A percentile compares a stretch with the other conserved stretches of the same genome.
These are phyloP conservation scores for Rousettus madagascariensis DNA, from an alignment of 2,797 vertebrate species.

Conservation along the genomic window DNA sequence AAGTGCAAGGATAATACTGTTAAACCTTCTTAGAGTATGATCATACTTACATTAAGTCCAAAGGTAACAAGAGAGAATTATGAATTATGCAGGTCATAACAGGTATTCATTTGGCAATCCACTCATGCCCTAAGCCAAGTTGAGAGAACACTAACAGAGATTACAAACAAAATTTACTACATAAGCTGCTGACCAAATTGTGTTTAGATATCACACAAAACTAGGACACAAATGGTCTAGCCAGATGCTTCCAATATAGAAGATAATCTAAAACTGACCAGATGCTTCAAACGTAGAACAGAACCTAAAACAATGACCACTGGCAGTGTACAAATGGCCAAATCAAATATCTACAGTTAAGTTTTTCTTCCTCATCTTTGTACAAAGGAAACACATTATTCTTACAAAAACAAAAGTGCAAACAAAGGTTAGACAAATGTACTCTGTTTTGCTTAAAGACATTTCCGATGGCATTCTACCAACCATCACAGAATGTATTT, in stretches of 20 bases:
- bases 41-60: constrained; percentile 44
- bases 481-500: neutral
- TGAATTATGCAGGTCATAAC: constrained; percentile 48
- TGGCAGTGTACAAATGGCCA: neutral
- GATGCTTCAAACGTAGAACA: constrained; percentile 47
- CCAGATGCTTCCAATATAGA: constrained; percentile 29
- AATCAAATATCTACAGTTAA: neutral
- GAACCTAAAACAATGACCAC: neutral
- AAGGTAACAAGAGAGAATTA: constrained; percentile 56
- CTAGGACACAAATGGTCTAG: neutral
- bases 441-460: constrained; percentile 18
- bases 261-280: constrained; percentile 34
- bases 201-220: constrained; percentile 48
- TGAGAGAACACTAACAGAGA: constrained; percentile 27
- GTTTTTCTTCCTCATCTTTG: constrained; percentile 22
- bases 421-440: neutral
- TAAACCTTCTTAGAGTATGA: constrained; percentile 40
- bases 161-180: constrained; percentile 41
- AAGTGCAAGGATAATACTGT: neutral
- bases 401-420: constrained; percentile 32
- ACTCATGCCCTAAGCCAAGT: neutral
- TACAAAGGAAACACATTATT: neutral
- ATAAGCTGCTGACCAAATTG: constrained; percentile 32
- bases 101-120: constrained; percentile 43
- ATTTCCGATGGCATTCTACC: neutral